Evolutionary conservation across 2,888 invertebrate species (phyloP), one percentile per base, ranked within the genome.

Genomic region (Ornithoptera alexandrae): DNA sequence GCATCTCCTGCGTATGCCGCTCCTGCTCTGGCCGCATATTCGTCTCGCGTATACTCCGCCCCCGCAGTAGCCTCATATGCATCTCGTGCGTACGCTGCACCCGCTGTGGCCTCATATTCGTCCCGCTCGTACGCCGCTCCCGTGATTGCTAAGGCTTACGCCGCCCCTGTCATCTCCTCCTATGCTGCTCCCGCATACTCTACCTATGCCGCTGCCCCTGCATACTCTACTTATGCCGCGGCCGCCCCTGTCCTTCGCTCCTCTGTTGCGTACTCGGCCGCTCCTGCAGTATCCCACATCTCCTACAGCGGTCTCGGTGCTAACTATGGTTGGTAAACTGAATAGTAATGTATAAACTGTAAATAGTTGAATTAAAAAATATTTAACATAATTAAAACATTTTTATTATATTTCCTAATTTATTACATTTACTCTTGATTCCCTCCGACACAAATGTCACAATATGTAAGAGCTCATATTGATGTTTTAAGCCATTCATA

Each of bases 251-350:
- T 85, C 73, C 80, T 88, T 72, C 86, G 87, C 74, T 84, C 91
- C 67, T 88, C 90, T 72, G 84, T 94, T 62, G 83, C 91, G 70
- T 94, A 94, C 89, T 92, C 93, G 62, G 94, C 95, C 72, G 94
- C 94, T 62, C 93, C 94, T 74, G 93, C 93, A 74, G 94, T 94
- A 36, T 93, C 95, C 71, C 94, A 94, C 84, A 90, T 94, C 79
- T 87, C 93, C 74, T 95, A 95, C 92, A 92, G 93, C 78, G 95
- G 94, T 72, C 93, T 94, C 74, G 95, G 95, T 75, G 93, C 94
- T 74, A 93, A 94, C 80, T 95, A 95, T 83, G 94, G 91, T 76
- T 95, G 94, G 93, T 95, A 93, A 94, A 85, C 85, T 83, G 83
- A 81, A 84, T 83, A 81, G 72, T 73, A 73, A 70, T 75, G 75